A percentile compares a stretch with the other conserved stretches of the same genome.
Conservation (phyloP, 2,888 invertebrate species). For the Candidula unifasciata region DNA sequence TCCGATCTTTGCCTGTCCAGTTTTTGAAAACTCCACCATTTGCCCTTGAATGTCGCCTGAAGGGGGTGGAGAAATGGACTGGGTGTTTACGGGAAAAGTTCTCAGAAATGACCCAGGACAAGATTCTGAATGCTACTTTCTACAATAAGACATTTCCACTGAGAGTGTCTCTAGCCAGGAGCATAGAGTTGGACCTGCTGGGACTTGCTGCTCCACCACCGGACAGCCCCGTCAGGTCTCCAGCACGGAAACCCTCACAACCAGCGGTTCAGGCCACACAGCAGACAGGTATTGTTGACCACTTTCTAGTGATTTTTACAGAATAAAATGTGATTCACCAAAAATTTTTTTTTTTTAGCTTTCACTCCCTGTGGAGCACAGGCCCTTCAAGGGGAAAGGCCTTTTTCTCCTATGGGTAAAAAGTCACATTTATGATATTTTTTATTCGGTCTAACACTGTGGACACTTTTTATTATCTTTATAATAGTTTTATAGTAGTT, state of each 20-base stretch:
- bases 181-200: conserved; percentile 55
- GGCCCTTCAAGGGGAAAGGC: too few relatives aligned
- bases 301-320: neutral
- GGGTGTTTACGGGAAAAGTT: conserved; percentile 54
- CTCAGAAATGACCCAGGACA: conserved; percentile 54
- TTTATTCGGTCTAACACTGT: too few relatives aligned
- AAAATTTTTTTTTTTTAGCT: too few relatives aligned
- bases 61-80: conserved; percentile 55
- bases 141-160: conserved; percentile 48
- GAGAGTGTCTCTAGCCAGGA: conserved; percentile 55
- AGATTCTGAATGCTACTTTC: conserved; percentile 55
- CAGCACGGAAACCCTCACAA: conserved; percentile 1
- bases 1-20: conserved; percentile 44
- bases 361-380: too few relatives aligned
- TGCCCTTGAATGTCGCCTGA: conserved; percentile 58
- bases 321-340: too few relatives aligned
- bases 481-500: too few relatives aligned
- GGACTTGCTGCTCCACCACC: conserved; percentile 38
- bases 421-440: too few relatives aligned
- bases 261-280: neutral
- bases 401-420: too few relatives aligned
- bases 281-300: neutral
- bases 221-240: neutral
- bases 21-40: conserved; percentile 56
- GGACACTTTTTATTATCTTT: too few relatives aligned